phyloP scores from a whole-genome alignment of 2,797 vertebrate genomes.

The Mormyrops boulengeri region DNA sequence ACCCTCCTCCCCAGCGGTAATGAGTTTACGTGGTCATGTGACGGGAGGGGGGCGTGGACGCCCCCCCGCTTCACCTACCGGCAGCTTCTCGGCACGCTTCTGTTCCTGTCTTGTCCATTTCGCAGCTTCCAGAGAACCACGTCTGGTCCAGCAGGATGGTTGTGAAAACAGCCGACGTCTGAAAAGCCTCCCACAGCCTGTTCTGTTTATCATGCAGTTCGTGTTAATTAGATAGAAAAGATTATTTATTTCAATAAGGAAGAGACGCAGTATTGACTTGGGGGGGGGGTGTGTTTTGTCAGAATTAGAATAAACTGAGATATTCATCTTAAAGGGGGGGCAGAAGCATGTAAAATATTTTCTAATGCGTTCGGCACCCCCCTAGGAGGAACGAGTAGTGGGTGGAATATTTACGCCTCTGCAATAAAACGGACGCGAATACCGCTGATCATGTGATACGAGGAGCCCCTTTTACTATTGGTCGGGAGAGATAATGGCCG shows the following conservation, averaged over 20 bases:
- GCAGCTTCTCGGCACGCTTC: not conserved
- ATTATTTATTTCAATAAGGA: not conserved
- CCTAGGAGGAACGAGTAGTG: conserved; percentile 7
- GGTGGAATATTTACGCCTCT: conserved; percentile 1
- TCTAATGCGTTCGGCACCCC: not conserved
- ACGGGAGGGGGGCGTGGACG: not conserved
- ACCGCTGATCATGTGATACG: not conserved
- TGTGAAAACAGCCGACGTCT: not conserved
- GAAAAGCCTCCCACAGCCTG: not conserved
- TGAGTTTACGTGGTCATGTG: conserved; percentile 9
- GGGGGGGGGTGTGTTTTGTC: not conserved
- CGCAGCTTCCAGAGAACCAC: not conserved
- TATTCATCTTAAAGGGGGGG: not conserved
- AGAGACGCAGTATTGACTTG: not conserved
- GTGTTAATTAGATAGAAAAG: conserved; percentile 1
- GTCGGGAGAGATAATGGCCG: not conserved
- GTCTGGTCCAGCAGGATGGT: not conserved
- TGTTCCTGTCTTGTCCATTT: not conserved
- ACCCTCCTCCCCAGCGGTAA: conserved; percentile 20
- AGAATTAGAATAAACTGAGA: conserved; percentile 3
- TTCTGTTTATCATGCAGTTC: not conserved
- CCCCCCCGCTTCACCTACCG: not conserved
- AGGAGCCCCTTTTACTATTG: conserved; percentile 6
- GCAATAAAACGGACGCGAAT: conserved; percentile 10
- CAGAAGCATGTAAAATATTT: not conserved